These are phyloP conservation scores for Lanius collurio DNA, from an alignment of 2,113 vertebrate species.

Conservation along the genomic window DNA sequence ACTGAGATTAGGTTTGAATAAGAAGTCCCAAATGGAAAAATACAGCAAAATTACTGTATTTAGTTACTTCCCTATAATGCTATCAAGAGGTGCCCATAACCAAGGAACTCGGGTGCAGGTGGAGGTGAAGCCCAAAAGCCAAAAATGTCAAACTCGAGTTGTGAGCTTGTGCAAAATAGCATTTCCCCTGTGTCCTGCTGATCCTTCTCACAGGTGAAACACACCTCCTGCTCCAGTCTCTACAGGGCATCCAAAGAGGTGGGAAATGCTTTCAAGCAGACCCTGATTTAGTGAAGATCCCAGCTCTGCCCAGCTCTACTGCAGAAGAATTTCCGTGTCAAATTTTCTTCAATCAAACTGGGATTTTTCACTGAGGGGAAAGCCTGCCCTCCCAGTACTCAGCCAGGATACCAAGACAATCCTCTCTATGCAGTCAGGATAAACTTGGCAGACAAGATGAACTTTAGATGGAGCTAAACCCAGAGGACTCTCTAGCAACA, in stretches of 20 bases:
- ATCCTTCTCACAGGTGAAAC: not conserved
- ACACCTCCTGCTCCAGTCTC: not conserved
- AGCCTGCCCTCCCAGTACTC: not conserved
- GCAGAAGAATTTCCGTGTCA: not conserved
- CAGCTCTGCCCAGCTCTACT: not conserved
- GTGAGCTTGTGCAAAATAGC: not conserved
- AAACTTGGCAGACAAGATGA: not conserved
- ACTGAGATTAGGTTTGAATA: not conserved
- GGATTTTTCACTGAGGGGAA: not conserved
- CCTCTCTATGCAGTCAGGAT: not conserved
- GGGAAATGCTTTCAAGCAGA: not conserved
- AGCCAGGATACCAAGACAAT: not conserved
- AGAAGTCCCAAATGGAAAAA: not conserved
- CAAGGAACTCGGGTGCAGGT: fast-evolving
- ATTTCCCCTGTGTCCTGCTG: fast-evolving
- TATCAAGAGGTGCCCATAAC: not conserved
- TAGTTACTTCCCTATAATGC: not conserved
- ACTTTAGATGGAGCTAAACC: not conserved
- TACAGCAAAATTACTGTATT: not conserved
- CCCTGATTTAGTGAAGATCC: not conserved
- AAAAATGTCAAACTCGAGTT: not conserved
- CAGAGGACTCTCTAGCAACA: not conserved
- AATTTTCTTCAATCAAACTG: not conserved
- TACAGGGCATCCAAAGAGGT: not conserved
- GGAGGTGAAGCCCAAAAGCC: not conserved